Conservation (phyloP, 2,888 invertebrate genomes). For the Muschampia staudingeri region DNA sequence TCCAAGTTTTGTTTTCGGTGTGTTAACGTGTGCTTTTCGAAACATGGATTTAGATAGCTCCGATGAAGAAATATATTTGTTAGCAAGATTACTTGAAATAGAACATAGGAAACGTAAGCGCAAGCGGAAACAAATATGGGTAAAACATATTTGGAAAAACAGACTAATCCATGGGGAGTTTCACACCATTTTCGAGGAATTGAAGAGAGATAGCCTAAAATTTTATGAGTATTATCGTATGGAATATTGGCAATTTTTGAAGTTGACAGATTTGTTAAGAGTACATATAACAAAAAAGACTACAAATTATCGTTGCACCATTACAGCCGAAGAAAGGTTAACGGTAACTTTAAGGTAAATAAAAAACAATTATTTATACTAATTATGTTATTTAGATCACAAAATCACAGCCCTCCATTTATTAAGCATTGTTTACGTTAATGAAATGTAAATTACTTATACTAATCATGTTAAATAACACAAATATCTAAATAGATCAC, state of each 20-base stretch:
- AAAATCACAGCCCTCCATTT: background rate
- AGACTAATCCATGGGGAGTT: conserved; percentile 12
- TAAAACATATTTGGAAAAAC: conserved; percentile 12
- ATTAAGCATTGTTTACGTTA: background rate
- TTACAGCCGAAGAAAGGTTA: conserved; percentile 9
- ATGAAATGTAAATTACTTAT: background rate
- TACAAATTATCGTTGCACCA: conserved; percentile 14
- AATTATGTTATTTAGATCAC: conserved; percentile 3
- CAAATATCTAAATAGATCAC: background rate
- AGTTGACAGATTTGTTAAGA: conserved; percentile 12
- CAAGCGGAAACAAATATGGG: conserved; percentile 9
- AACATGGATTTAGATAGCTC: conserved; percentile 17
- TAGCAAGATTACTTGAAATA: conserved; percentile 12
- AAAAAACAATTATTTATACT: conserved; percentile 9
- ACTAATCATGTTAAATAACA: background rate
- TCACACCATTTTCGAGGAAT: conserved; percentile 13
- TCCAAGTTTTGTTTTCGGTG: conserved; percentile 17
- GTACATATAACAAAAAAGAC: conserved; percentile 14
- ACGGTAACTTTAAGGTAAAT: conserved; percentile 14
- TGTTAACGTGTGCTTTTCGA: conserved; percentile 17
- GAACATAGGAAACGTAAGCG: conserved; percentile 12
- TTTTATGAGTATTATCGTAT: conserved; percentile 19
- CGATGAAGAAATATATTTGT: conserved; percentile 15
- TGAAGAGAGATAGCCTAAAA: conserved; percentile 8
- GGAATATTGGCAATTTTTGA: conserved; percentile 1